These are phyloP conservation scores for Perccottus glenii DNA, from an alignment of 2,113 vertebrate species.

Conservation along the genomic window DNA sequence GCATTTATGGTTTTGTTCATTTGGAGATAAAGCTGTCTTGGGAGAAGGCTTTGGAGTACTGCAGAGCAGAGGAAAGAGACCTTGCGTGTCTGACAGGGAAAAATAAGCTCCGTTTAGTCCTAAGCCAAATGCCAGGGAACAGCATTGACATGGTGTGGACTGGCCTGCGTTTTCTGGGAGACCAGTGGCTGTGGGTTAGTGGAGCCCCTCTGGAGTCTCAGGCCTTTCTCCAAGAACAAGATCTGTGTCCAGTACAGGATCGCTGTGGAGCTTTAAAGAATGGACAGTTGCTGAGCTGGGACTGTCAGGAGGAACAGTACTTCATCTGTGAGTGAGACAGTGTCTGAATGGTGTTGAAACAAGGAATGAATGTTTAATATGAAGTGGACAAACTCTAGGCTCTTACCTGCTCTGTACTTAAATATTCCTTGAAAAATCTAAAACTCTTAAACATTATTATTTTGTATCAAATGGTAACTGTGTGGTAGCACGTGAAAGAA, in stretches of 20 bases:
- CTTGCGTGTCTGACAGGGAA: neutral
- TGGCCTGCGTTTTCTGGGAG: neutral
- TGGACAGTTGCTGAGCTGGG: neutral
- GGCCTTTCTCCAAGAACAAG: neutral
- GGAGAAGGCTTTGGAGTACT: conserved; percentile 44
- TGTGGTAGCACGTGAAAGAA: too few species aligned
- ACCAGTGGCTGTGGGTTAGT: conserved; percentile 8
- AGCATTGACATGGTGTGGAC: neutral
- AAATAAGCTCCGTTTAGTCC: too few species aligned
- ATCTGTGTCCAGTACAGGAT: neutral
- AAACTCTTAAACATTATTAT: too few species aligned
- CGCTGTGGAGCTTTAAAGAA: conserved; percentile 1
- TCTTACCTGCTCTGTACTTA: too few species aligned
- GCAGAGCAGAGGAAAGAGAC: neutral
- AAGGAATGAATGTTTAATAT: too few species aligned
- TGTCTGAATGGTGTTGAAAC: neutral
- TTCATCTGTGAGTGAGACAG: conserved; percentile 31
- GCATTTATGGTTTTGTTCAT: neutral
- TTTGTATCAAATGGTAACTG: too few species aligned
- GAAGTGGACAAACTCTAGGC: too few species aligned
- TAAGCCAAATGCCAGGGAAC: neutral
- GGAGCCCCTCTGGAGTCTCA: neutral
- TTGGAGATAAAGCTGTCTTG: conserved; percentile 16
- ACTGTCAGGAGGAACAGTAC: neutral
- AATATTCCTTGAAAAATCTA: too few species aligned